These are phyloP conservation scores for Lasiurus borealis DNA, from an alignment of 2,113 vertebrate genomes.

Conservation along the genomic window DNA sequence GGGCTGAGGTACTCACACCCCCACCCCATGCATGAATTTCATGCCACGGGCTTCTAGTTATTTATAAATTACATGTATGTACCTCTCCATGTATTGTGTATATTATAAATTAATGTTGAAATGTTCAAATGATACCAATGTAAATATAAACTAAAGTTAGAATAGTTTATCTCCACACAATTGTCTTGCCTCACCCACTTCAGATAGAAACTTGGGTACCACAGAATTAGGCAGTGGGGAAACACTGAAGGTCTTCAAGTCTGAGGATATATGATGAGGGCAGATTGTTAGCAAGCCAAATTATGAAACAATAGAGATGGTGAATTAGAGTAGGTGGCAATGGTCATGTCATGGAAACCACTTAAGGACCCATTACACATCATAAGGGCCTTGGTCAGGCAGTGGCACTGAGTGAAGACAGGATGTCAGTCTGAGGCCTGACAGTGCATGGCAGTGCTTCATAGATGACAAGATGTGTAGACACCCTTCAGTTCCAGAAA, in stretches of 20 bases:
- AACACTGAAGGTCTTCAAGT: background rate
- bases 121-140: background rate
- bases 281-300: background rate
- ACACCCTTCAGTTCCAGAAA: background rate
- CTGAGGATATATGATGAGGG: background rate
- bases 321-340: background rate
- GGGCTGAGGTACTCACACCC: too few species aligned
- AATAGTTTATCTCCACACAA: background rate
- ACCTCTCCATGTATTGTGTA: background rate
- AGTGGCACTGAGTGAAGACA: background rate
- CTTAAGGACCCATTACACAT: background rate
- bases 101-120: background rate
- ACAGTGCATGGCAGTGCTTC: too few species aligned
- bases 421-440: background rate
- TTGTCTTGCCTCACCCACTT: background rate
- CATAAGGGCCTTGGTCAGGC: background rate
- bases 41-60: background rate
- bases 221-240: background rate
- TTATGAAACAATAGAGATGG: fast-evolving
- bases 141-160: slow-evolving; percentile 18
- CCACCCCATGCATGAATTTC: too few species aligned
- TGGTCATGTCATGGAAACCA: background rate
- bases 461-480: background rate
- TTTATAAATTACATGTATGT: background rate
- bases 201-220: background rate